These are phyloP conservation scores for Mycetomoellerius zeteki DNA, from an alignment of 1,140 invertebrate species.

Conservation along the genomic window DNA sequence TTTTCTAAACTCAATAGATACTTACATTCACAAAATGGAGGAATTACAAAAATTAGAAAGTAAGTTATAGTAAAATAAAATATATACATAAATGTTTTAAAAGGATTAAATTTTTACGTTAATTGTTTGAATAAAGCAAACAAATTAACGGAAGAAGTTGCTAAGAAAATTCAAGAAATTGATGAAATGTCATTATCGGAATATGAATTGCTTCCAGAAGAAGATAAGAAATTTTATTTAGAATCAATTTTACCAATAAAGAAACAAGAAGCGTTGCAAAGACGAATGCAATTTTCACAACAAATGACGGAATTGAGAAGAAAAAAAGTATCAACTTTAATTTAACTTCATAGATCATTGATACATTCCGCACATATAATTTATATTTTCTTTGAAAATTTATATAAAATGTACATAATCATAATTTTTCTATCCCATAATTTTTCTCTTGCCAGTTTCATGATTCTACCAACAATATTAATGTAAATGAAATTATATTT, in stretches of 20 bases:
- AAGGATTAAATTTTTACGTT: not conserved
- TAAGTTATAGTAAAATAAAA: conserved; percentile 20
- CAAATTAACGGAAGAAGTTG: conserved; percentile 22
- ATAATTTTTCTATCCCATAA: not conserved
- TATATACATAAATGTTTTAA: not conserved
- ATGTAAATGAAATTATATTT: conserved; percentile 1
- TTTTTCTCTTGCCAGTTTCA: not conserved
- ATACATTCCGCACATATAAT: not conserved
- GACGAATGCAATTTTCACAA: conserved; percentile 61
- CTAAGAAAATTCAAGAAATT: conserved; percentile 65
- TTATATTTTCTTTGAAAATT: conserved; percentile 25
- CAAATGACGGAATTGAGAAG: conserved; percentile 42
- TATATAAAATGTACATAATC: not conserved
- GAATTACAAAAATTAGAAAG: conserved; percentile 42
- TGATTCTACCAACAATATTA: conserved; percentile 14
- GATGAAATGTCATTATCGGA: conserved; percentile 76
- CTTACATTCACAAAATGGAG: conserved; percentile 47
- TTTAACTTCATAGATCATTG: not conserved
- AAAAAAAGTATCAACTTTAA: conserved; percentile 27
- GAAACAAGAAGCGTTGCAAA: conserved; percentile 61
- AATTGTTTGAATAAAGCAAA: conserved; percentile 31
- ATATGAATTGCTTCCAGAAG: conserved; percentile 74
- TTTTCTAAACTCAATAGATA: conserved; percentile 74
- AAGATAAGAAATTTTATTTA: conserved; percentile 74
- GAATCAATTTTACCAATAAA: conserved; percentile 64